Percentiles rank a stretch among this genome's conserved stretches.
Conservation (phyloP, 2,888 invertebrate species). For the Leptarthrus brevirostris region DNA sequence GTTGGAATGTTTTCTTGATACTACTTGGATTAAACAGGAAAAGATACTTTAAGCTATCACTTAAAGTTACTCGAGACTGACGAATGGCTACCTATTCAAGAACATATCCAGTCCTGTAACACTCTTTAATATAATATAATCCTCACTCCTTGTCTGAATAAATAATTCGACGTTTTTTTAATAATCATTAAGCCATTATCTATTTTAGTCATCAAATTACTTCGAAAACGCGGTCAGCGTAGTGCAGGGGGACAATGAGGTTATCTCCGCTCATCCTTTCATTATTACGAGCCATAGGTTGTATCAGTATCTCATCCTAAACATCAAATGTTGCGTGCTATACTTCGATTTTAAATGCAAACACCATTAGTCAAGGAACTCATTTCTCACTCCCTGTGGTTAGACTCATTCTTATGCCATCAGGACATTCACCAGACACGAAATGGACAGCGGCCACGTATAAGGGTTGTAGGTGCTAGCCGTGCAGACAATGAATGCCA, state of each 20-base stretch:
- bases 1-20: no score
- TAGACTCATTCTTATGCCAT: constrained; percentile 17
- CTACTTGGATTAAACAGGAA: no score
- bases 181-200: constrained; percentile 52
- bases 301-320: constrained; percentile 36
- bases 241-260: background rate
- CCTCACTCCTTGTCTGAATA: constrained; percentile 10
- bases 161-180: constrained; percentile 39
- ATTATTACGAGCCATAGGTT: constrained; percentile 1
- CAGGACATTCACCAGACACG: constrained; percentile 46
- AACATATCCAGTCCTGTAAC: no score
- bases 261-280: constrained; percentile 30
- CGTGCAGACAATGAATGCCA: background rate
- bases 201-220: constrained; percentile 49
- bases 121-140: no score
- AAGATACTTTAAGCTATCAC: no score
- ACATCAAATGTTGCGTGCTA: constrained; percentile 51
- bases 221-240: constrained; percentile 28
- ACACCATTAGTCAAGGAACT: constrained; percentile 53
- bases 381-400: constrained; percentile 32
- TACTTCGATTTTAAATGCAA: constrained; percentile 53
- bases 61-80: no score
- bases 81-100: no score
- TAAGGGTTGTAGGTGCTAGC: constrained; percentile 21
- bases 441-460: constrained; percentile 44